Percentiles rank a stretch among this genome's conserved stretches.
Evolutionary conservation across 1,140 invertebrate species (phyloP).

Genomic region (Tenebrio molitor): DNA sequence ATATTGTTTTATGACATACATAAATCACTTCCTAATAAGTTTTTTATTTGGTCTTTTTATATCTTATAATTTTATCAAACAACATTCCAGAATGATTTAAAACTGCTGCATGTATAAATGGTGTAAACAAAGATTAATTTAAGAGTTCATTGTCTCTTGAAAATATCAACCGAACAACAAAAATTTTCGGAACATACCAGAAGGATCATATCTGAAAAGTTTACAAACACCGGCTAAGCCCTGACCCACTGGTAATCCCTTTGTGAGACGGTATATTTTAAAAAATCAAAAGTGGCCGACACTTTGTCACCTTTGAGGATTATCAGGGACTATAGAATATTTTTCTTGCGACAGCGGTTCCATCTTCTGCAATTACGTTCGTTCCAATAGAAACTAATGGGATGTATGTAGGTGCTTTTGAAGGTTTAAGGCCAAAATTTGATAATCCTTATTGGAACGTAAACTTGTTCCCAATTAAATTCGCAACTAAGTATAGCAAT

Average conservation of each 20-base stretch:
- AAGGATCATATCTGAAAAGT: conserved; percentile 55
- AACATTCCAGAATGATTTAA: conserved; percentile 3
- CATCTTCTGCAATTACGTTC: conserved; percentile 18
- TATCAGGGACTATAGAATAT: conserved; percentile 9
- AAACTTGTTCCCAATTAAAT: conserved; percentile 56
- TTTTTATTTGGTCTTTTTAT: conserved; percentile 14
- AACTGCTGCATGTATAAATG: background rate
- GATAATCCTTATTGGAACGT: conserved; percentile 50
- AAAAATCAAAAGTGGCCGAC: conserved; percentile 46
- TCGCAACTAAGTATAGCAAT: conserved; percentile 53
- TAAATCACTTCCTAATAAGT: conserved; percentile 40
- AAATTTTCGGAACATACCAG: conserved; percentile 10
- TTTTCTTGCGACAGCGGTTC: conserved; percentile 7
- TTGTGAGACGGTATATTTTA: conserved; percentile 49
- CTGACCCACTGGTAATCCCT: conserved; percentile 50
- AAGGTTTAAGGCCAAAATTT: conserved; percentile 48
- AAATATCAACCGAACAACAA: conserved; percentile 20
- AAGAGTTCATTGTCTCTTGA: background rate
- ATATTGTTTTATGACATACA: conserved; percentile 38
- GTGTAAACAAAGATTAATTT: background rate
- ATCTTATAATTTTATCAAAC: conserved; percentile 5
- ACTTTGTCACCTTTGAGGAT: conserved; percentile 48
- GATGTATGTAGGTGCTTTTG: conserved; percentile 19
- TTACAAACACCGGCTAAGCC: conserved; percentile 52
- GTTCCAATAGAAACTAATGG: conserved; percentile 17